These are phyloP conservation scores for Atlantisia rogersi DNA, from an alignment of 2,113 vertebrate genomes.

Conservation along the genomic window DNA sequence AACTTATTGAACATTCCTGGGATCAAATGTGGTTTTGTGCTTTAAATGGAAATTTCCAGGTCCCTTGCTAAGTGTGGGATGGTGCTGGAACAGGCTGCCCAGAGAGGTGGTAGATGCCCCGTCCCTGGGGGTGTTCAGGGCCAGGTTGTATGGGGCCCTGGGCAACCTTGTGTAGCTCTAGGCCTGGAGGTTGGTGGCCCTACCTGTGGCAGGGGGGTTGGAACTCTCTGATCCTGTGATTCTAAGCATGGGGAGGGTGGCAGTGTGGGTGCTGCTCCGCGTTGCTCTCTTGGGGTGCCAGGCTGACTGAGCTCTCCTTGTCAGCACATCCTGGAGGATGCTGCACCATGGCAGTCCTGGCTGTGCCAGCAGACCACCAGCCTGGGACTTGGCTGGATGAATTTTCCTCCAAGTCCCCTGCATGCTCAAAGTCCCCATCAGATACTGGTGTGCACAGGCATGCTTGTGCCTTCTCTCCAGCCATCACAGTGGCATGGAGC, in stretches of 20 bases:
- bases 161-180: too few relatives aligned
- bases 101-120: too few relatives aligned
- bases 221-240: too few relatives aligned
- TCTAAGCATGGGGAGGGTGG: neutral
- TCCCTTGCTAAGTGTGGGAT: neutral
- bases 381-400: neutral
- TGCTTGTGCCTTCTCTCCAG: neutral
- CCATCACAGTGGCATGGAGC: accelerated
- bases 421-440: accelerated
- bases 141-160: too few relatives aligned
- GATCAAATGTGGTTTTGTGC: neutral
- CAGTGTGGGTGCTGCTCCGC: neutral
- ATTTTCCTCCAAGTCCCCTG: neutral
- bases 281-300: neutral
- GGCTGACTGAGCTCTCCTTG: neutral
- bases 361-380: neutral
- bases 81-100: neutral
- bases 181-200: too few relatives aligned
- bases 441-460: accelerated
- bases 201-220: too few relatives aligned
- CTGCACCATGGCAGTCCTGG: neutral
- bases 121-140: too few relatives aligned
- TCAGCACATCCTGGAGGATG: neutral
- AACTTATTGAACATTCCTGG: neutral
- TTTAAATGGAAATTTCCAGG: neutral